A percentile compares a stretch with the other conserved stretches of the same genome.
phyloP scores from a whole-genome alignment of 2,113 vertebrate species.

The Progne subis region DNA sequence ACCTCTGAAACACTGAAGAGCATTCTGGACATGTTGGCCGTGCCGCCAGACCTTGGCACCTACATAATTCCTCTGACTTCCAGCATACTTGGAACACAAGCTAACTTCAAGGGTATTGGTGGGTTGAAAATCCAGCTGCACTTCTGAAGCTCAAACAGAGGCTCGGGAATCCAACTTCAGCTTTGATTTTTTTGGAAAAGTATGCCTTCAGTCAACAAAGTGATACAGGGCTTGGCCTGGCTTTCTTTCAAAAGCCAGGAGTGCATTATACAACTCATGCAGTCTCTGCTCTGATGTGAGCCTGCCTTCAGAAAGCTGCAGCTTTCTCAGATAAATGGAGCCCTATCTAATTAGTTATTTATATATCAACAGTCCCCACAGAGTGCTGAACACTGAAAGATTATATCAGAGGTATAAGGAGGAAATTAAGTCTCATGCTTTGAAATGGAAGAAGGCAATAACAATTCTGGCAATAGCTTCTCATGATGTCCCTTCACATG shows the following conservation, averaged over 20 bases:
- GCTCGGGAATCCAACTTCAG: background rate
- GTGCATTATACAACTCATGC: background rate
- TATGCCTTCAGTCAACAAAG: conserved; percentile 33
- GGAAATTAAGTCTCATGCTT: conserved; percentile 8
- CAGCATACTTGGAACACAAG: background rate
- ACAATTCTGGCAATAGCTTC: background rate
- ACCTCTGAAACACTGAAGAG: conserved; percentile 29
- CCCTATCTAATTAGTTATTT: conserved; percentile 51
- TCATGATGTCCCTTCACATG: background rate
- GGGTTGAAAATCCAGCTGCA: conserved; percentile 35
- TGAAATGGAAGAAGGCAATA: background rate
- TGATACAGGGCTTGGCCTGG: background rate
- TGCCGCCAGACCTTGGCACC: conserved; percentile 30
- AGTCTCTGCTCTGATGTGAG: background rate
- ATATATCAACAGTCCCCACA: background rate
- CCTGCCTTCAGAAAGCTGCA: background rate
- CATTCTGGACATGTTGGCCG: conserved; percentile 19
- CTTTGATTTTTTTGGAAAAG: conserved; percentile 43
- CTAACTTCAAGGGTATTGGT: background rate
- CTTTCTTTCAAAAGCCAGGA: conserved; percentile 25
- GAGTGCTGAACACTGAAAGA: conserved; percentile 18
- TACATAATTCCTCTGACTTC: background rate
- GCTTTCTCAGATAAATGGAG: background rate
- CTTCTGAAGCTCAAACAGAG: conserved; percentile 32
- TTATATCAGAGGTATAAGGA: background rate